Base-by-base conservation (phyloP, 2,113 vertebrate genomes). In the Calypte anna region DNA sequence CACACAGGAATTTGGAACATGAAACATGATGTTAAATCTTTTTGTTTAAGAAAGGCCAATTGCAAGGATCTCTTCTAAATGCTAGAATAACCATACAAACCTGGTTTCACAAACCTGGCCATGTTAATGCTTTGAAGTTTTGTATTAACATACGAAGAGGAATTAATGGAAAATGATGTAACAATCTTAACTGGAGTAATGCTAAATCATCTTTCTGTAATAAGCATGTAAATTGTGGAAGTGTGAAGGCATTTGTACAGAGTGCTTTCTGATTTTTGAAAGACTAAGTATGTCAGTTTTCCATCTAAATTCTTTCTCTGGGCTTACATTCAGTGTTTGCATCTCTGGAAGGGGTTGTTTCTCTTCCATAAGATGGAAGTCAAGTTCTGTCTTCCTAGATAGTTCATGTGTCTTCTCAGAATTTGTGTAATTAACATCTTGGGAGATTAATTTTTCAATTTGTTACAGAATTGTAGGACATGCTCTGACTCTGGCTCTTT, bases 91-190 rank as follows among this genome's bases (percentile, higher is more conserved):
- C 12, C 7, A 9, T 70, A 53, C 72, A 66, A 73, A 86, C 59
- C 24, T 77, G 30, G 23, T 66, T 82, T 82, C 53, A 61, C 69
- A 76, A 36, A 81, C 1, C 1, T 72, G 44, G 38, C 68, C 24
- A 23, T 57, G 15, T 44, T 20, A n/a, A 19, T 82, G 28, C 50
- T 55, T 19, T 79, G 33, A 82, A 82, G 53, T 55, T 59, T 76
- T 50, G 13, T 48, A 43, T 72, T 66, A n/a, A 61, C 77, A 55
- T 87, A 68, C 12, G 63, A 58, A 76, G 33, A 63, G 4, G 36
- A 86, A 48, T 76, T 80, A 82, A 68, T 83, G 43, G 57, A 85
- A 94, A 93, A 62, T 80, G 12, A 58, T 95, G 10, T 59, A 67
- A 68, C 20, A 43, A 21, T 73, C 36, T 50, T 68, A 88, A 57